Percentiles rank a stretch among this genome's conserved stretches.
phyloP scores from a whole-genome alignment of 1,140 invertebrate species.

The Whitmania pigra region DNA sequence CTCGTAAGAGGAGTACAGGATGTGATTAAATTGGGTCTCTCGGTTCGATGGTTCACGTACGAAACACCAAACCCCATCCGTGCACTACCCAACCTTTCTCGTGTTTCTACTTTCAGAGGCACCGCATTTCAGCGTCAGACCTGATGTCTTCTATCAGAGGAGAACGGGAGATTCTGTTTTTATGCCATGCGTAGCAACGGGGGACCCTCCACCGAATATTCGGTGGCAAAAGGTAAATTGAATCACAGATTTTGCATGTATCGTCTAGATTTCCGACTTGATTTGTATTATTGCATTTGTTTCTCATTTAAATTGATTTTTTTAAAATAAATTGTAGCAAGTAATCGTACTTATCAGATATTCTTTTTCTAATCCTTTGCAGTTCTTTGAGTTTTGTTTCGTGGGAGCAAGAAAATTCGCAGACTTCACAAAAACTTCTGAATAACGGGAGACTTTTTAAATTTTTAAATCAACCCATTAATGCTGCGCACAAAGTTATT shows the following conservation, averaged over 20 bases:
- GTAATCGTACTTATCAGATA: not conserved
- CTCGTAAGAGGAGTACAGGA: conserved; percentile 8
- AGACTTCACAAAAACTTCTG: no score
- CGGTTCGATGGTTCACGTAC: not conserved
- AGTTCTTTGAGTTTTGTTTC: no score
- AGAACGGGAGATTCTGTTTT: conserved; percentile 35
- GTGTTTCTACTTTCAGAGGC: conserved; percentile 36
- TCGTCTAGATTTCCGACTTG: not conserved
- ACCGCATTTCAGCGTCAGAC: conserved; percentile 41
- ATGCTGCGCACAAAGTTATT: no score
- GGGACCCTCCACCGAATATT: conserved; percentile 74
- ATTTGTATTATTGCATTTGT: not conserved
- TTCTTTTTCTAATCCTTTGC: not conserved
- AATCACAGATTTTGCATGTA: not conserved
- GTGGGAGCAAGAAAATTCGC: no score
- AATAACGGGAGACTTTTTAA: no score
- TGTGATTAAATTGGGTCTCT: not conserved
- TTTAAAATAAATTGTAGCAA: not conserved
- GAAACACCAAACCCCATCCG: not conserved
- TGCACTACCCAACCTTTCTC: not conserved
- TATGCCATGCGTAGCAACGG: conserved; percentile 83
- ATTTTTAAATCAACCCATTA: no score
- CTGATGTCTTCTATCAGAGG: conserved; percentile 39
- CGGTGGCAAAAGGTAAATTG: conserved; percentile 71
- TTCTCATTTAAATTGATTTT: not conserved